Base-by-base conservation (phyloP, 2,888 invertebrate genomes). In the Idaea biselata region DNA sequence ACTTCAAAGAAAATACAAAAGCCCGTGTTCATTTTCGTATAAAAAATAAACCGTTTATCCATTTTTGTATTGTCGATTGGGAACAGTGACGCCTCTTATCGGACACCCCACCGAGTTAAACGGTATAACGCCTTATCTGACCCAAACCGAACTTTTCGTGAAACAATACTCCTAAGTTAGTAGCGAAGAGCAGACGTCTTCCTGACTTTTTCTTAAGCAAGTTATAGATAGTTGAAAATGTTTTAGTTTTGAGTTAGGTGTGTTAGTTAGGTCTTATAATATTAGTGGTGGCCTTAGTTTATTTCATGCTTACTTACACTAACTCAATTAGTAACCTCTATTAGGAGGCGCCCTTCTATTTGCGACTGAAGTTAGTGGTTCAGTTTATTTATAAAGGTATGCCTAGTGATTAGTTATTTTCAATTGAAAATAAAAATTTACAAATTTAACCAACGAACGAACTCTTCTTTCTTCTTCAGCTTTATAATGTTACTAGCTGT, bases 181-280 rank as follows among this genome's bases (percentile, higher is more conserved):
- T 75, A 74, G 75, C 75, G 73, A 75, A 69, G 56, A 44, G 44
- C 44, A 44, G 44, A 44, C 44, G 11, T 11, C 14, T 44, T 44
- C 44, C 44, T 7, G 44, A 1, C 44, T 44, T 44, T 44, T 44
- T 33, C 7, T 7, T 33, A 33, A 33, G 33, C 44, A 14, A 14
- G 6, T 44, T 14, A 14, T 14, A 44, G 14, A 44, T 14, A 44
- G 44, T 14, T 8, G 0, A 3, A 14, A 14, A 14, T 44, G 44
- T 0, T 14, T 5, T 44, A 11, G n/a, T n/a, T 44, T 44, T 8
- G 14, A 5, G 44, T 44, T 44, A 1, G 25, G 25, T 25, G 5
- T 25, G n/a, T n/a, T n/a, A n/a, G n/a, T 25, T 25, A 25, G 25
- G 25, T 25, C 25, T 25, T 25, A 25, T 25, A 5, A 25, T 5